A percentile compares a stretch with the other conserved stretches of the same genome.
Conservation (phyloP, 2,113 vertebrate genomes). For the Platysternon megacephalum region DNA sequence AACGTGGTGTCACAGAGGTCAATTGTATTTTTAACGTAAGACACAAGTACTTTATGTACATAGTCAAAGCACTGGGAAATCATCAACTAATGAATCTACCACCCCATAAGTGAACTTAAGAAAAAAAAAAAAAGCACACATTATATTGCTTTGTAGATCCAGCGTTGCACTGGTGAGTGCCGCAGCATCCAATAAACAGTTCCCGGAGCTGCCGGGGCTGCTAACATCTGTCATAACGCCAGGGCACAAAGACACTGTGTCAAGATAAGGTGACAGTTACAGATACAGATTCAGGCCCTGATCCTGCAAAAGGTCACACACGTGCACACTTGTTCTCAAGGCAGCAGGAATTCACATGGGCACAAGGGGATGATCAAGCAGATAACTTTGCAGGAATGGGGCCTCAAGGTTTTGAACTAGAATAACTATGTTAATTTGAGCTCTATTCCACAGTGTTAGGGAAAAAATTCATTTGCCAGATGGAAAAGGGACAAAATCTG, state of each 20-base stretch:
- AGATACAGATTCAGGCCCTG: neutral
- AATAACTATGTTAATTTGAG: constrained; percentile 15
- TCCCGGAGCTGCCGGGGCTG: neutral
- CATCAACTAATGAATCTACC: neutral
- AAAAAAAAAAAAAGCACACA: neutral
- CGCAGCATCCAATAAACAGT: neutral
- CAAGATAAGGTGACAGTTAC: neutral
- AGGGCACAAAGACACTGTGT: neutral
- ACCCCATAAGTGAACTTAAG: neutral
- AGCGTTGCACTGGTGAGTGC: neutral
- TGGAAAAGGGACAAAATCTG: constrained; percentile 36
- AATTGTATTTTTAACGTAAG: neutral
- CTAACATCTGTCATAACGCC: neutral
- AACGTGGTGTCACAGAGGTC: neutral
- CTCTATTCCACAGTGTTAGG: neutral
- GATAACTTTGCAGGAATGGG: neutral
- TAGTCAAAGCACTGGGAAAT: neutral
- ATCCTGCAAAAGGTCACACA: neutral
- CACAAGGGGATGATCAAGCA: neutral
- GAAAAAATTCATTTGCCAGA: constrained; percentile 21
- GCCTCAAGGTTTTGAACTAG: constrained; percentile 36
- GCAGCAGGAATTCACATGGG: neutral
- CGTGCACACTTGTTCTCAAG: neutral
- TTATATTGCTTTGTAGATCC: neutral
- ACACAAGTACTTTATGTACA: neutral